phyloP scores from a whole-genome alignment of 2,888 invertebrate species.

The Bugula neritina region DNA sequence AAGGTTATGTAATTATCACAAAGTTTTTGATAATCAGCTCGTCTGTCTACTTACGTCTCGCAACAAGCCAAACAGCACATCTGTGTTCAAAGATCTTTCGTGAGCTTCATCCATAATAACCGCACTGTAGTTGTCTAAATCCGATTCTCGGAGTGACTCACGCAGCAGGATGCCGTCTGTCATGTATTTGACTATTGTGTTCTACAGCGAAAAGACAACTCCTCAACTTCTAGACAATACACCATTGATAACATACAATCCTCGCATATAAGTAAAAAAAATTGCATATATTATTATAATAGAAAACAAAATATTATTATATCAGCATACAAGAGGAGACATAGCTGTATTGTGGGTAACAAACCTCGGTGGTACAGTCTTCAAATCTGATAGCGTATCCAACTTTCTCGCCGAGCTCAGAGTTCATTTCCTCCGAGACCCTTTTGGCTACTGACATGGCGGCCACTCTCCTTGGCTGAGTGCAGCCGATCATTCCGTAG shows the following conservation, averaged over 20 bases:
- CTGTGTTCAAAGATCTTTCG: constrained; percentile 93
- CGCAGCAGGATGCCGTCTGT: constrained; percentile 95
- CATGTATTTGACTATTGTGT: constrained; percentile 72
- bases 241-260: no score
- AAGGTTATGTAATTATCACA: neutral
- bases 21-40: no score
- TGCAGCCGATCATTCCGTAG: constrained; percentile 92
- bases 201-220: no score
- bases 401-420: constrained; percentile 80
- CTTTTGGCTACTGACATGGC: constrained; percentile 99
- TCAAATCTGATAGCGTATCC: constrained; percentile 99
- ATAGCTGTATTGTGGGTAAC: no score
- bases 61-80: constrained; percentile 91
- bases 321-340: no score
- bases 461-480: constrained; percentile 89
- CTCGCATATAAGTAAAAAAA: no score
- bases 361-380: constrained; percentile 85
- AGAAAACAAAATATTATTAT: no score
- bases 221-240: no score
- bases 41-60: constrained; percentile 67
- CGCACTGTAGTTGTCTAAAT: constrained; percentile 92
- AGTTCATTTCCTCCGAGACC: constrained; percentile 94
- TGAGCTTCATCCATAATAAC: constrained; percentile 99
- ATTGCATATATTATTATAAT: no score
- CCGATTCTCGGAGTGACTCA: constrained; percentile 90